Conservation (phyloP, 1,140 invertebrate genomes). For the Drosophila bocki region DNA sequence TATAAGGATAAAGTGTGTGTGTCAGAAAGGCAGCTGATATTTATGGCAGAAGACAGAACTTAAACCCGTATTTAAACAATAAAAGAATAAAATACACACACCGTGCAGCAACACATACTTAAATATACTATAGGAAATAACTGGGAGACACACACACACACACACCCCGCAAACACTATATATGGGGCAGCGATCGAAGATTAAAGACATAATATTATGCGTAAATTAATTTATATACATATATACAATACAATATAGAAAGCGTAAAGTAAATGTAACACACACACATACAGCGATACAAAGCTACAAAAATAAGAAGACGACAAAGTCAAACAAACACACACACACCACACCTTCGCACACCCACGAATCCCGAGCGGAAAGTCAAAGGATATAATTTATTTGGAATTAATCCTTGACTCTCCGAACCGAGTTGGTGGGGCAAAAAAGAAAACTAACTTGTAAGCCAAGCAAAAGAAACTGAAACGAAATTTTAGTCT, state of each 20-base stretch:
- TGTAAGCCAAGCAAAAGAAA: slow-evolving; percentile 69
- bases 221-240: slow-evolving; percentile 71
- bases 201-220: slow-evolving; percentile 70
- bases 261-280: slow-evolving; percentile 62
- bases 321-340: slow-evolving; percentile 46
- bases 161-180: slow-evolving; percentile 23
- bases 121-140: slow-evolving; percentile 56
- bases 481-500: slow-evolving; percentile 79
- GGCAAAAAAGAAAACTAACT: slow-evolving; percentile 38
- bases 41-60: slow-evolving; percentile 16
- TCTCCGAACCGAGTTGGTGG: slow-evolving; percentile 12
- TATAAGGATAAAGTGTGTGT: slow-evolving; percentile 25
- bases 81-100: slow-evolving; percentile 23
- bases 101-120: slow-evolving; percentile 25
- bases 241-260: slow-evolving; percentile 53
- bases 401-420: slow-evolving; percentile 13
- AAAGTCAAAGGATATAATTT: slow-evolving; percentile 33
- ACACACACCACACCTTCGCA: slow-evolving; percentile 14
- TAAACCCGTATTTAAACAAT: slow-evolving; percentile 43
- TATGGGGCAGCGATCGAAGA: slow-evolving; percentile 59
- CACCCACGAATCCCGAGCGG: slow-evolving; percentile 9
- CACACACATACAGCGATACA: slow-evolving; percentile 60
- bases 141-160: slow-evolving; percentile 40
- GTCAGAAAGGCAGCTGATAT: slow-evolving; percentile 27
- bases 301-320: slow-evolving; percentile 57